A percentile compares a stretch with the other conserved stretches of the same genome.
phyloP scores from a whole-genome alignment of 2,113 vertebrate genomes.

The Taurulus bubalis region DNA sequence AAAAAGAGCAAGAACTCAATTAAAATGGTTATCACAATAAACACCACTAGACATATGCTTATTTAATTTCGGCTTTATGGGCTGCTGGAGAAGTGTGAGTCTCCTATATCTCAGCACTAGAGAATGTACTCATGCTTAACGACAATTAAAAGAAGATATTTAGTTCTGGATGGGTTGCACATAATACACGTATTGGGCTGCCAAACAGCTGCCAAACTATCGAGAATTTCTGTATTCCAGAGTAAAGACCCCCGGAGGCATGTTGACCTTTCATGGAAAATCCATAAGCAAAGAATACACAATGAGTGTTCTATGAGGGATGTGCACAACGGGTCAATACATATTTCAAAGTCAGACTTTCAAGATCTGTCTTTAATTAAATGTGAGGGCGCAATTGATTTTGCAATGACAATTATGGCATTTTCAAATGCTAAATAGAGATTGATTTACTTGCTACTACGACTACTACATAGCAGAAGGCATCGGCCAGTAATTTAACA shows the following conservation, averaged over 20 bases:
- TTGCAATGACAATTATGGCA: not conserved
- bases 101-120: not conserved
- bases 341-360: not conserved
- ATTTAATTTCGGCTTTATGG: slow-evolving; percentile 27
- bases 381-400: not conserved
- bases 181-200: not conserved
- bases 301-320: not conserved
- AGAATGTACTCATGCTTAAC: slow-evolving; percentile 5
- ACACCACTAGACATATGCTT: slow-evolving; percentile 54
- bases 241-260: slow-evolving; percentile 22
- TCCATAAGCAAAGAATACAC: slow-evolving; percentile 25
- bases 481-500: not conserved
- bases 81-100: not conserved
- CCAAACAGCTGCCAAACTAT: slow-evolving; percentile 31
- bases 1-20: slow-evolving; percentile 58
- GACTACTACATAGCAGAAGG: not conserved
- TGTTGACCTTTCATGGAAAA: slow-evolving; percentile 53
- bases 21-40: slow-evolving; percentile 62
- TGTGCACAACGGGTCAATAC: not conserved
- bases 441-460: not conserved
- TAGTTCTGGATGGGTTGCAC: not conserved
- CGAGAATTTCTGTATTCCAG: slow-evolving; percentile 35
- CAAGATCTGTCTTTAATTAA: not conserved
- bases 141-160: not conserved
- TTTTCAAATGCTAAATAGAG: not conserved